Conservation (phyloP, 2,113 vertebrate species). For the Polypterus bichir region DNA sequence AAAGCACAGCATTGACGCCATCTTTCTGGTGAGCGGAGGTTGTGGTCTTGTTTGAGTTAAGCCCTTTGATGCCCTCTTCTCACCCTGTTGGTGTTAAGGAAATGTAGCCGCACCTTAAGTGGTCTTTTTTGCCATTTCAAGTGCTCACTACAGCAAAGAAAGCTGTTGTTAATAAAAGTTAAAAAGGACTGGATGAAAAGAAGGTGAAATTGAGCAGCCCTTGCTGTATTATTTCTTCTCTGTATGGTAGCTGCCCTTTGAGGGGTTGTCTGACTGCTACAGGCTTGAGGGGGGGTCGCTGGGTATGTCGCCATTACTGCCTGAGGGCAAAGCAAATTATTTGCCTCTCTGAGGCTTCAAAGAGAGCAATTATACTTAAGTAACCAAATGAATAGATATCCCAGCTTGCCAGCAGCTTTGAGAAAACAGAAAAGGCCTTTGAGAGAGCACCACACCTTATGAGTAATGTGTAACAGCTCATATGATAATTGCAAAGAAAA, state of each 20-base stretch:
- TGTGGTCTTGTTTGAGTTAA: slow-evolving; percentile 33
- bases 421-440: slow-evolving; percentile 46
- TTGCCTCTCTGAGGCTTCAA: slow-evolving; percentile 47
- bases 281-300: slow-evolving; percentile 31
- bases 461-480: slow-evolving; percentile 44
- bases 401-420: slow-evolving; percentile 31
- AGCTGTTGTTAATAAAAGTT: slow-evolving; percentile 53
- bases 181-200: slow-evolving; percentile 59
- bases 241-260: slow-evolving; percentile 62
- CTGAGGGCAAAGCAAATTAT: slow-evolving; percentile 43
- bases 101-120: slow-evolving; percentile 29
- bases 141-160: slow-evolving; percentile 35
- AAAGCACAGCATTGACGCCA: slow-evolving; percentile 5
- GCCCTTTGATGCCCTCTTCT: slow-evolving; percentile 50
- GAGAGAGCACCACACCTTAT: slow-evolving; percentile 49
- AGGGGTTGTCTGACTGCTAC: slow-evolving; percentile 48
- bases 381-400: slow-evolving; percentile 42
- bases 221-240: slow-evolving; percentile 37
- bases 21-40: slow-evolving; percentile 19
- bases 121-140: slow-evolving; percentile 27
- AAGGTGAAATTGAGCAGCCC: slow-evolving; percentile 38
- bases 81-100: slow-evolving; percentile 35
- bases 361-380: slow-evolving; percentile 51
- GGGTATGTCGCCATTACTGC: slow-evolving; percentile 41
- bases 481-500: slow-evolving; percentile 30